Evolutionary conservation across 1,140 invertebrate genomes (phyloP).

Genomic region (Scaptomyza montana): DNA sequence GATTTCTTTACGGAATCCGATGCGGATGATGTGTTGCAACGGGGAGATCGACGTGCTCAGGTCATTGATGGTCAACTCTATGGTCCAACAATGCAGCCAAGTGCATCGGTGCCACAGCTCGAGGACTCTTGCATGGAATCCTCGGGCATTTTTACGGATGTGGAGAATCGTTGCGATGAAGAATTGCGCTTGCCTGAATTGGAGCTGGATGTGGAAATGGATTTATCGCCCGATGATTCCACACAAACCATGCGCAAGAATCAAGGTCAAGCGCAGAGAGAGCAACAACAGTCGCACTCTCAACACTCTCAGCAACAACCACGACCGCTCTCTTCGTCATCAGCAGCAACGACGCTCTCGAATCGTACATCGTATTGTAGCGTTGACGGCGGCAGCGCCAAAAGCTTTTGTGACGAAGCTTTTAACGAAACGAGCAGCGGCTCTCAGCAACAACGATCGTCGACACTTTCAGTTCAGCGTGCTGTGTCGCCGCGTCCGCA

Average conservation of each 20-base stretch:
- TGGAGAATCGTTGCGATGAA: constrained; percentile 87
- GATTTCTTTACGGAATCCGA: constrained; percentile 95
- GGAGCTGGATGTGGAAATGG: constrained; percentile 66
- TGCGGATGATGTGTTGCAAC: constrained; percentile 90
- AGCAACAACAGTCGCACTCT: constrained; percentile 45
- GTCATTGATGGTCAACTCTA: constrained; percentile 94
- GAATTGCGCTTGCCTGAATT: constrained; percentile 72
- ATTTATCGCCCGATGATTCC: constrained; percentile 86
- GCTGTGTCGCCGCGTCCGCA: constrained; percentile 72
- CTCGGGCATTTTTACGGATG: constrained; percentile 92
- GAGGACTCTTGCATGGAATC: constrained; percentile 91
- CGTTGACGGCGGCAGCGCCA: constrained; percentile 75
- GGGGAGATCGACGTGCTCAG: constrained; percentile 89
- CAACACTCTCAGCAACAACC: constrained; percentile 33
- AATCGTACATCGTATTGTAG: constrained; percentile 82
- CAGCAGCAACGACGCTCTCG: constrained; percentile 75
- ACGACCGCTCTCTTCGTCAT: constrained; percentile 68
- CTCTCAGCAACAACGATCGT: constrained; percentile 43
- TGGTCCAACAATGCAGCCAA: constrained; percentile 85
- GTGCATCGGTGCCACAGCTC: constrained; percentile 83
- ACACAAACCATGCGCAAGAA: constrained; percentile 82
- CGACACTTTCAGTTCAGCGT: constrained; percentile 65
- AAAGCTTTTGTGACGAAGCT: constrained; percentile 81
- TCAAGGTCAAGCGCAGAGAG: constrained; percentile 69
- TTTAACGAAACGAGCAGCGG: constrained; percentile 41